Percentiles rank a stretch among this genome's conserved stretches.
These are phyloP conservation scores for Heliconius erato DNA, from an alignment of 2,888 invertebrate genomes.

Conservation along the genomic window DNA sequence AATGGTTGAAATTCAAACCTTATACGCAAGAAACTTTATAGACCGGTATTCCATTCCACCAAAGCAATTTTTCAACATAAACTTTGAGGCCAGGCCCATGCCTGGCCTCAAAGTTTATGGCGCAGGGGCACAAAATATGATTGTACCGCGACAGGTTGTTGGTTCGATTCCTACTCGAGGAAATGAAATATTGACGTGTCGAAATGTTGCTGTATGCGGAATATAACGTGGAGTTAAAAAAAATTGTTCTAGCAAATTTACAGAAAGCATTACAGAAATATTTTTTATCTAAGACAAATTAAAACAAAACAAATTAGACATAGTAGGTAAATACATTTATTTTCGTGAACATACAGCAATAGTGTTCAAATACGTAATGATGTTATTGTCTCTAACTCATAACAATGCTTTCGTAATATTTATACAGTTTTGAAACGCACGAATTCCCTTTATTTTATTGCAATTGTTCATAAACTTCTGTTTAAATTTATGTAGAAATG, in stretches of 20 bases:
- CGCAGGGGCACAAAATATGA: too few species aligned
- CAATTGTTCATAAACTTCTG: slow-evolving; percentile 40
- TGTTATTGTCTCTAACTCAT: slow-evolving; percentile 48
- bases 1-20: too few species aligned
- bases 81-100: too few species aligned
- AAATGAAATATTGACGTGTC: too few species aligned
- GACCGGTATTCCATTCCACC: too few species aligned
- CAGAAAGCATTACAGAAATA: neutral
- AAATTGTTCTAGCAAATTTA: neutral
- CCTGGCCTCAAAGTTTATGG: too few species aligned
- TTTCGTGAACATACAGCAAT: slow-evolving; percentile 33
- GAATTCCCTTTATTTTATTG: slow-evolving; percentile 50
- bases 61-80: too few species aligned
- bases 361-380: slow-evolving; percentile 47
- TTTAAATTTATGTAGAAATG: neutral
- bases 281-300: slow-evolving; percentile 26
- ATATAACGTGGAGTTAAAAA: too few species aligned
- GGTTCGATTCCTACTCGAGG: too few species aligned
- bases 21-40: too few species aligned
- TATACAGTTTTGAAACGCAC: slow-evolving; percentile 56
- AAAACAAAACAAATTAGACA: slow-evolving; percentile 36
- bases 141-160: too few species aligned
- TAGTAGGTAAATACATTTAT: slow-evolving; percentile 14
- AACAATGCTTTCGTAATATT: slow-evolving; percentile 52
- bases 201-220: too few species aligned